A percentile compares a stretch with the other conserved stretches of the same genome.
phyloP scores from a whole-genome alignment of 1,140 invertebrate species.

The Ephestia elutella region DNA sequence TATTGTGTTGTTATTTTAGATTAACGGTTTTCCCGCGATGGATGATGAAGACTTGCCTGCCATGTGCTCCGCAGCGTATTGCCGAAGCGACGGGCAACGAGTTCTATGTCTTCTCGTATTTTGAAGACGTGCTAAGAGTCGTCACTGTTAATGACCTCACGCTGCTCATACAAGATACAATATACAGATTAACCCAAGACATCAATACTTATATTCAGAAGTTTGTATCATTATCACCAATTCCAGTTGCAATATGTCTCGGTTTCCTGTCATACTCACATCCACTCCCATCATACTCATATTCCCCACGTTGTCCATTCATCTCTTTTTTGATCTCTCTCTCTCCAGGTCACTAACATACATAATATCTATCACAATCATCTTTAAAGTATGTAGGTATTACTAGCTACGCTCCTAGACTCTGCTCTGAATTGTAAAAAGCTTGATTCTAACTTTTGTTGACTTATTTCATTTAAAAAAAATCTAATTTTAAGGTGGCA shows the following conservation, averaged over 20 bases:
- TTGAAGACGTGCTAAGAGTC: slow-evolving; percentile 83
- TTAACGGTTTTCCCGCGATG: slow-evolving; percentile 86
- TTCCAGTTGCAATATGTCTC: no score
- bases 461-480: no score
- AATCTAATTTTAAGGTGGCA: slow-evolving; percentile 78
- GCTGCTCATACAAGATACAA: slow-evolving; percentile 78
- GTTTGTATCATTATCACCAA: slow-evolving; percentile 46
- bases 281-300: no score
- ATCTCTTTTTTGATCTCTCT: no score
- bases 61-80: slow-evolving; percentile 77
- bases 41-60: slow-evolving; percentile 88
- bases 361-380: no score
- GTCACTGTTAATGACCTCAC: slow-evolving; percentile 80
- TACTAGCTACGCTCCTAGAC: no score
- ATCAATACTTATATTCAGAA: slow-evolving; percentile 80
- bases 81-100: slow-evolving; percentile 71
- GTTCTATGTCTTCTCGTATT: slow-evolving; percentile 81
- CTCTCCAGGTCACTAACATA: no score
- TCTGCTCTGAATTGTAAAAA: no score
- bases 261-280: no score
- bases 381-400: no score
- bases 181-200: slow-evolving; percentile 77
- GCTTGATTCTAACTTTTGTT: no score
- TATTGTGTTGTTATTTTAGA: slow-evolving; percentile 50
- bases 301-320: no score